Evolutionary conservation across 2,797 vertebrate species (phyloP).

Genomic region (Chelon labrosus): DNA sequence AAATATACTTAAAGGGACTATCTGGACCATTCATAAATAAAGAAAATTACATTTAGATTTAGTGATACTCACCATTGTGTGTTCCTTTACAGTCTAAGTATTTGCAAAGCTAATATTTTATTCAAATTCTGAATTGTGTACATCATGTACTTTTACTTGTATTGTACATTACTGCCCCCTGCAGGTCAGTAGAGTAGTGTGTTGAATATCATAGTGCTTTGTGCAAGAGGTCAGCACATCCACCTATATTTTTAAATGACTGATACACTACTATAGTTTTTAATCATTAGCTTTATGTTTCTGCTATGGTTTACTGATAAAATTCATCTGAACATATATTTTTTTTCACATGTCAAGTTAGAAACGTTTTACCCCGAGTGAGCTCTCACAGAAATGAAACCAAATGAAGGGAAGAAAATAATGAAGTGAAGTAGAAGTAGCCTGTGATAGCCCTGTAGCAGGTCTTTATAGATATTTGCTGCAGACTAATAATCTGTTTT

Average conservation of each 20-base stretch:
- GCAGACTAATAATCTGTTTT: neutral
- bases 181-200: neutral
- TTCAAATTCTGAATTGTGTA: neutral
- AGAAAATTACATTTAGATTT: no score
- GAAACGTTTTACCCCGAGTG: no score
- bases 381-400: no score
- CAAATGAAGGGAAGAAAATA: no score
- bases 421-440: neutral
- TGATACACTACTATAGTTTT: neutral
- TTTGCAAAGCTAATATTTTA: neutral
- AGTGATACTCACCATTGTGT: neutral
- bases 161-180: neutral
- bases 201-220: neutral
- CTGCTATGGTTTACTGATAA: no score
- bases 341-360: no score
- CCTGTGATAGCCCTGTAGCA: neutral
- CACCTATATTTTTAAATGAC: no score
- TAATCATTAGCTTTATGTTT: neutral
- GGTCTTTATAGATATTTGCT: neutral
- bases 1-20: no score
- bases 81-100: neutral
- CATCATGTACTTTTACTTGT: neutral
- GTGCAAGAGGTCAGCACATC: no score
- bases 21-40: no score
- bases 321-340: no score